Evolutionary conservation across 2,113 vertebrate species (phyloP).

Genomic region (Nicator chloris): DNA sequence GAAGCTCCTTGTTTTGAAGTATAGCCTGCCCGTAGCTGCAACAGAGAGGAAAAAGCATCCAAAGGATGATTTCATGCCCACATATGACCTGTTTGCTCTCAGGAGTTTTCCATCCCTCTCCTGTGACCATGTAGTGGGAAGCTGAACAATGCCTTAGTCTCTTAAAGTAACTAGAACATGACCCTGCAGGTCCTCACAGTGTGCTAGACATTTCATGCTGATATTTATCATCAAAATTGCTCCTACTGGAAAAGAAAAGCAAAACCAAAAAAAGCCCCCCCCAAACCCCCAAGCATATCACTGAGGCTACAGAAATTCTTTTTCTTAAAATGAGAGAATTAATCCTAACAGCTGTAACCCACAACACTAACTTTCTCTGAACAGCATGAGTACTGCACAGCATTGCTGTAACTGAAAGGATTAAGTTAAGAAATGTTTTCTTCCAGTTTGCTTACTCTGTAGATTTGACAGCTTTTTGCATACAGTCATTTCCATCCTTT

Average conservation of each 20-base stretch:
- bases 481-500: constrained; percentile 46
- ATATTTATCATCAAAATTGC: not conserved
- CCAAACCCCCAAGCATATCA: not conserved
- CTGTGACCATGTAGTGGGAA: not conserved
- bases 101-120: not conserved
- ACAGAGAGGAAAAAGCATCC: not conserved
- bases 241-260: not conserved
- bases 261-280: not conserved
- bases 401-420: constrained; percentile 42
- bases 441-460: constrained; percentile 51
- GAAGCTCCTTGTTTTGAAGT: not conserved
- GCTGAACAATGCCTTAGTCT: not conserved
- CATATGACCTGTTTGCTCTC: not conserved
- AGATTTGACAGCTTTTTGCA: constrained; percentile 56
- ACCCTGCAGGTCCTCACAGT: not conserved
- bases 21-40: not conserved
- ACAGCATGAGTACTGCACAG: not conserved
- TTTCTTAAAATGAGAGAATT: not conserved
- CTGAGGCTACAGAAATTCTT: not conserved
- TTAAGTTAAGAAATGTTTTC: constrained; percentile 44
- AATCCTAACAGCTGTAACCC: constrained; percentile 30
- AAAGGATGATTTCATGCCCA: not conserved
- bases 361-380: not conserved
- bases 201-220: not conserved
- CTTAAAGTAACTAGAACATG: not conserved